Conservation (phyloP, 2,113 vertebrate genomes). For the Danionella cerebrum region DNA sequence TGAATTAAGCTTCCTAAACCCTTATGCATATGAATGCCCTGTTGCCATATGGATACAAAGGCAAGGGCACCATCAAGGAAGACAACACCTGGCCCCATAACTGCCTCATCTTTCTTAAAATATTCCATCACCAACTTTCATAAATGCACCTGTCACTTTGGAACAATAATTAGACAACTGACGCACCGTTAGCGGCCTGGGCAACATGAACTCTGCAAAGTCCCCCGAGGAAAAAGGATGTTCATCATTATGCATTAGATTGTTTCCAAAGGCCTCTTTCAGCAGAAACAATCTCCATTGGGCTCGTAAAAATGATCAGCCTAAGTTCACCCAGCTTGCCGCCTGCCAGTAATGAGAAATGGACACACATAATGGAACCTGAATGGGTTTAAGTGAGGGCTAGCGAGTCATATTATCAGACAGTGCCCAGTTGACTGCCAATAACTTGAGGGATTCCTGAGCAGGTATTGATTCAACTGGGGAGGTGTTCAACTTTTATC, state of each 20-base stretch:
- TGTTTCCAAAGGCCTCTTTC: slow-evolving; percentile 9
- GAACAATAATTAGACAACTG: slow-evolving; percentile 24
- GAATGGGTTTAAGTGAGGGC: slow-evolving; percentile 32
- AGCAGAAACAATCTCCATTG: slow-evolving; percentile 20
- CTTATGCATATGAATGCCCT: slow-evolving; percentile 25
- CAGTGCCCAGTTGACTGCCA: slow-evolving; percentile 20
- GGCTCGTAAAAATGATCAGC: slow-evolving; percentile 15
- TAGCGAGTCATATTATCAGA: slow-evolving; percentile 26
- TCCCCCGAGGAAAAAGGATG: not conserved
- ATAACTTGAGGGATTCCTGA: slow-evolving; percentile 12
- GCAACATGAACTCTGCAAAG: slow-evolving; percentile 12
- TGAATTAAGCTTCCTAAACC: too few relatives aligned
- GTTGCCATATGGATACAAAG: slow-evolving; percentile 12
- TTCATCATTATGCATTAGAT: slow-evolving; percentile 30
- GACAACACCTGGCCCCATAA: not conserved
- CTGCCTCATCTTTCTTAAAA: slow-evolving; percentile 3
- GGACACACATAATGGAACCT: slow-evolving; percentile 23
- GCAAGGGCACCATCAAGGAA: slow-evolving; percentile 21
- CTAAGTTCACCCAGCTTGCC: slow-evolving; percentile 8
- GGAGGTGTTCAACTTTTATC: slow-evolving; percentile 4
- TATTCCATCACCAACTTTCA: slow-evolving; percentile 13
- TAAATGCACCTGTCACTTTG: slow-evolving; percentile 11
- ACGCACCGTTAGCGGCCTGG: slow-evolving; percentile 4
- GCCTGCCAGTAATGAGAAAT: slow-evolving; percentile 28
- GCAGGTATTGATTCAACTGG: slow-evolving; percentile 8